Conservation (phyloP, 1,140 invertebrate genomes). For the Arctopsyche grandis region DNA sequence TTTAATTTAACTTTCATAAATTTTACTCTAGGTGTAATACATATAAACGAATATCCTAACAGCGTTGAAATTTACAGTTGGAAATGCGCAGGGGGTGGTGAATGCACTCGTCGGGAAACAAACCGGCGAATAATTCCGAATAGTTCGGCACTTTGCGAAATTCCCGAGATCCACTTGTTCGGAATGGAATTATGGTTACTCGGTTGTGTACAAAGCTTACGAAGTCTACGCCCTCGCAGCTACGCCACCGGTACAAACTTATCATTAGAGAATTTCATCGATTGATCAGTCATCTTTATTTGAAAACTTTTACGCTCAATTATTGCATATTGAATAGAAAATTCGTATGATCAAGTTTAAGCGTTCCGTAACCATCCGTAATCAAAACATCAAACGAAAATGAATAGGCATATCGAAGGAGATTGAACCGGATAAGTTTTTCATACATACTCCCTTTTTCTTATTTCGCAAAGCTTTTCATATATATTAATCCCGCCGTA, state of each 20-base stretch:
- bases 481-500: constrained; percentile 33
- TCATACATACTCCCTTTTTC: not conserved
- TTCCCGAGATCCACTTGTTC: not conserved
- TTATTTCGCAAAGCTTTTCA: constrained; percentile 32
- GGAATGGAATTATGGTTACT: constrained; percentile 21
- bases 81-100: not conserved
- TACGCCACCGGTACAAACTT: not conserved
- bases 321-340: not conserved
- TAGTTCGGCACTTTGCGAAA: constrained; percentile 2
- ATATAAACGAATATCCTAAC: too few relatives aligned
- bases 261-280: not conserved
- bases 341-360: not conserved
- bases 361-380: not conserved
- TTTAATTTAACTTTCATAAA: too few relatives aligned
- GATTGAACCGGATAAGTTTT: constrained; percentile 29
- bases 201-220: not conserved
- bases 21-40: not conserved
- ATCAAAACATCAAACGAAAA: constrained; percentile 32
- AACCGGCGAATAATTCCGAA: constrained; percentile 12
- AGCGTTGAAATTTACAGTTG: not conserved
- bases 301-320: not conserved
- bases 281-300: not conserved
- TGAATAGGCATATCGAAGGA: constrained; percentile 25
- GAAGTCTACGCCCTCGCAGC: not conserved
- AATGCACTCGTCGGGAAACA: not conserved